Evolutionary conservation across 2,888 invertebrate genomes (phyloP), one percentile per base, ranked within the genome.

Genomic region (Protophormia terraenovae): DNA sequence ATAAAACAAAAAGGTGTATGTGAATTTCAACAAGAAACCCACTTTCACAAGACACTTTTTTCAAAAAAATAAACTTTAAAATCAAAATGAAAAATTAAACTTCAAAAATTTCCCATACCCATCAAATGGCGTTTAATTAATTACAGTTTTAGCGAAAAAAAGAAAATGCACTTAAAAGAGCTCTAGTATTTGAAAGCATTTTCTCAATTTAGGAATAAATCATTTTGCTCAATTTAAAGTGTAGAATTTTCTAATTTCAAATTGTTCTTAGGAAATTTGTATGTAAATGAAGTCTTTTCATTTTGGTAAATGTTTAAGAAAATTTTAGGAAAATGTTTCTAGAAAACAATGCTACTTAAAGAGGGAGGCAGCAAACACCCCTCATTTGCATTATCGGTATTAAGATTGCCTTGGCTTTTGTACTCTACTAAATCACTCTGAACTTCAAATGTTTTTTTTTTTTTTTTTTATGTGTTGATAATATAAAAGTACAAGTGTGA

Each of bases 401-500:
- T 38, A 27, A 10, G 4, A 35, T 58, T 67, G 6, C 60, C 35
- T 38, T 58, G 8, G 27, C 14, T 27, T 29, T 58, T 53, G 24
- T 60, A 35, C 27, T 60, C 12, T 14, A 10, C n/a, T 50, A 50
- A 77, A 27, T 60, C 71, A 64, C 19, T n/a, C 38, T 35, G 50
- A 79, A 71, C 38, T 53, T 53, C n/a, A 64, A 41, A 72, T 41
- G 29, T 19, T 27, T 60, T 60, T 16, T 6, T 72, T 60, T 60
- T 16, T 6, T 72, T 16, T 60, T 7, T 32, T 8, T 47, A 32
- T 16, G 19, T 67, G 14, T 19, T 47, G 32, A 16, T 16, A 41
- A 50, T 16, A 32, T 38, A 0, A n/a, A 53, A 41, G 24, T 58
- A 47, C 71, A 71, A 79, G 75, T 80, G 79, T 75, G 38, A 71